Evolutionary conservation across 2,888 invertebrate species (phyloP).

Genomic region (Petrolisthes cinctipes): DNA sequence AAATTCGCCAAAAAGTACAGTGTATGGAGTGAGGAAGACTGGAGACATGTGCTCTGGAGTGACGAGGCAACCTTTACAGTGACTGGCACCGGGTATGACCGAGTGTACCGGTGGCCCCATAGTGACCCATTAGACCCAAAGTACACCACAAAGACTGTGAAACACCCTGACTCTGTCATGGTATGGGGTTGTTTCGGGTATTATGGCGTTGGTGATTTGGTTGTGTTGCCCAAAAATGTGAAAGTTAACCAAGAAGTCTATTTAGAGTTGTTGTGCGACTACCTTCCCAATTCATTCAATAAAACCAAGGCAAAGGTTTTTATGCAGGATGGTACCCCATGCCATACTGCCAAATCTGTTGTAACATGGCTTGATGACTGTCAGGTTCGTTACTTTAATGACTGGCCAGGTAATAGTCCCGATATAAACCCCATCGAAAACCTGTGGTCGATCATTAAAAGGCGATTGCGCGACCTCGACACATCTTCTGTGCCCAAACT

Average conservation of each 20-base stretch:
- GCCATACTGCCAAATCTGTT: constrained; percentile 12
- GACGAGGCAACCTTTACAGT: constrained; percentile 19
- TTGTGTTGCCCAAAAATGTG: constrained; percentile 30
- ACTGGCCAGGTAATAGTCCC: too few species aligned
- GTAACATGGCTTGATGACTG: not conserved
- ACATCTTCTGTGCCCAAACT: not conserved
- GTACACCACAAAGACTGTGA: constrained; percentile 29
- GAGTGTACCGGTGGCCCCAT: constrained; percentile 12
- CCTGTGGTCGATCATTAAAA: constrained; percentile 11
- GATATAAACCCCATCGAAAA: too few species aligned
- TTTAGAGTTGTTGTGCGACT: not conserved
- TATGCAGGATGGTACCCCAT: not conserved
- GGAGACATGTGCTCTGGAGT: constrained; percentile 16
- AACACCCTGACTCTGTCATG: constrained; percentile 25
- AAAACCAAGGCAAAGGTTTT: not conserved
- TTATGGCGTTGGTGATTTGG: constrained; percentile 21
- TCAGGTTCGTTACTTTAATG: too few species aligned
- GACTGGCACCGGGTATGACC: not conserved
- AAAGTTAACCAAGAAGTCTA: constrained; percentile 1
- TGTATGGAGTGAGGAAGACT: not conserved
- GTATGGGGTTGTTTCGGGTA: constrained; percentile 36
- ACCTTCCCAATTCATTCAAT: not conserved
- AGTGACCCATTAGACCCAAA: constrained; percentile 27
- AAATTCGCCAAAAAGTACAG: not conserved
- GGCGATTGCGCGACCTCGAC: not conserved